Evolutionary conservation across 2,888 invertebrate species (phyloP).

Genomic region (Agonum fuliginosum): DNA sequence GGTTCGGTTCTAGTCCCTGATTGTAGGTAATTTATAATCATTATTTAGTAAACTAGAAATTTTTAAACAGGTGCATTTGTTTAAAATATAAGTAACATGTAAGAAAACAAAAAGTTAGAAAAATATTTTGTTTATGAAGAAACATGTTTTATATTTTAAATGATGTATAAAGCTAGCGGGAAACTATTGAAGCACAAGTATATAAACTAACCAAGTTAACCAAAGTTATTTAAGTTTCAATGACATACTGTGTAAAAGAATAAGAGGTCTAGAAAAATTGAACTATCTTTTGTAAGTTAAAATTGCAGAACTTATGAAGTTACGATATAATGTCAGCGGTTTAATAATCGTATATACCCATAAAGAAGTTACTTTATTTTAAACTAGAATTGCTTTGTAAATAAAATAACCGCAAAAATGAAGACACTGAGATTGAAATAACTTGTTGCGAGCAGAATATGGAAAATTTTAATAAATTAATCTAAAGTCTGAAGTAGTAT

Average conservation of each 20-base stretch:
- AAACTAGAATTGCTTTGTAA: neutral
- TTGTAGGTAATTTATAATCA: too few relatives aligned
- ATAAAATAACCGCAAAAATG: too few relatives aligned
- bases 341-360: conserved; percentile 13
- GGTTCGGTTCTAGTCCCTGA: too few relatives aligned
- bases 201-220: conserved; percentile 24
- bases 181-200: conserved; percentile 1
- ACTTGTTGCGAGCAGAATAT: too few relatives aligned
- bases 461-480: too few relatives aligned
- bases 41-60: too few relatives aligned
- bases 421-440: too few relatives aligned
- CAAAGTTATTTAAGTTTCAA: conserved; percentile 33
- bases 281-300: conserved; percentile 34
- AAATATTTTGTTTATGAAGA: too few relatives aligned
- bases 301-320: conserved; percentile 19
- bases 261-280: conserved; percentile 23
- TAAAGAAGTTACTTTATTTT: neutral
- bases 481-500: too few relatives aligned
- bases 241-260: neutral
- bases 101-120: too few relatives aligned
- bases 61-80: too few relatives aligned
- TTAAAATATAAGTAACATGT: too few relatives aligned
- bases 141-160: neutral
- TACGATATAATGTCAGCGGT: neutral
- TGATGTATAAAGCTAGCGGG: neutral